Evolutionary conservation across 1,140 invertebrate species (phyloP).

Genomic region (Camponotus pennsylvanicus): DNA sequence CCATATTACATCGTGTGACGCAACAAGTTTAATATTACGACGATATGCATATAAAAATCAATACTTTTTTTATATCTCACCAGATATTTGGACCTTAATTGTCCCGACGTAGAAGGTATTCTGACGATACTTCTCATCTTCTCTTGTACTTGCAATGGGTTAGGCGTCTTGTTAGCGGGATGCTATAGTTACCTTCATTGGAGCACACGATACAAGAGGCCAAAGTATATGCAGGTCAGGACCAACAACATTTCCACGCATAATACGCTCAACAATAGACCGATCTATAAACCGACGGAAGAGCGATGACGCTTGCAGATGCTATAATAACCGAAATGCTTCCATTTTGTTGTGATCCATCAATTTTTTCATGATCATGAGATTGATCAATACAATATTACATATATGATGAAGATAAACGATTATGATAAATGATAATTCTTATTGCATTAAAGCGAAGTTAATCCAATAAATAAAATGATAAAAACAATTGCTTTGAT

Average conservation of each 20-base stretch:
- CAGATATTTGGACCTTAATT: constrained; percentile 85
- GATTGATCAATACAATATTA: not conserved
- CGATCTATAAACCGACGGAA: constrained; percentile 78
- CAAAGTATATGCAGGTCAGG: constrained; percentile 84
- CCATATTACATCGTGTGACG: not conserved
- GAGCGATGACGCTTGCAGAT: constrained; percentile 77
- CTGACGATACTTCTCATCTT: constrained; percentile 84
- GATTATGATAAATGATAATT: not conserved
- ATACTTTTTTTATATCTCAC: not conserved
- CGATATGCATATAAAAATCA: constrained; percentile 30
- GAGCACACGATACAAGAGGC: constrained; percentile 79
- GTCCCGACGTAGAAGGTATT: constrained; percentile 85
- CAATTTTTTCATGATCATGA: not conserved
- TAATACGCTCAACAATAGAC: constrained; percentile 73
- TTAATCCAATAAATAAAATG: not conserved
- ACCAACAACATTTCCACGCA: constrained; percentile 78
- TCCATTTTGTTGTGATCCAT: constrained; percentile 14
- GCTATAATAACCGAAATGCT: constrained; percentile 10
- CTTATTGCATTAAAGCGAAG: not conserved
- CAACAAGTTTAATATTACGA: not conserved
- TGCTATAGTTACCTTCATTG: constrained; percentile 86
- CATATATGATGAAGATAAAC: not conserved
- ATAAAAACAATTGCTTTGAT: not conserved
- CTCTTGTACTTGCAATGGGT: constrained; percentile 83
- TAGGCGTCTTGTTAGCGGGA: constrained; percentile 82